Base-by-base conservation (phyloP, 2,797 vertebrate species). In the Adelosebastes latens region DNA sequence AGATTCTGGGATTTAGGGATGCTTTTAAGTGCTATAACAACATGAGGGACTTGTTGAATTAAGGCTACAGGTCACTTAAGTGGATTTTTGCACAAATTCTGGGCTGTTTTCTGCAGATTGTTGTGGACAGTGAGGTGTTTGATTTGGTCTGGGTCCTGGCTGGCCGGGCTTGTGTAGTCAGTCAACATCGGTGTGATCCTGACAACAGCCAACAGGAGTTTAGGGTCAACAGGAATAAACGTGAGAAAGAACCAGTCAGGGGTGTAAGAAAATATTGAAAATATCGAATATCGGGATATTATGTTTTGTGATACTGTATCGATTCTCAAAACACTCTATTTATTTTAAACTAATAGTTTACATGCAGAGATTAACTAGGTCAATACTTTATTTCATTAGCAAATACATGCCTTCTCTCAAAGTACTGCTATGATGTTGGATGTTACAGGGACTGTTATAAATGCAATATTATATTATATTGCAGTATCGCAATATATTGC, bases 201-300 rank as follows among this genome's bases (percentile, higher is more conserved):
- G 71, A 65, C 36, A 77, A 66, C 56, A 79, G 46, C 68, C 65
- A 67, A 60, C 6, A 74, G 53, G 63, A 71, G 46, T 81, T 78
- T 7, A 52, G 16, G 7, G 7, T 55, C 1, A 22, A 68, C 20
- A 42, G 12, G 4, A 56, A 69, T 8, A 7, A 68, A 63, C 0
- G 3, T 55, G 53, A 59, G 39, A 73, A 39, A 61, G 67, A 25
- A 68, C 8, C 31, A 27, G 7, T 18, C 16, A 49, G 42, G 6
- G 16, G 42, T 46, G 42, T 46, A 18, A 16, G 42, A 0, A 49
- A 49, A 46, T 46, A 46, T 18, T 1, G 42, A 46, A 18, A 8
- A 46, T 18, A 49, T 49, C 0, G 8, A 18, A 49, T 49, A 49
- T 49, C 0, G 8, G 18, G 46, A 49, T 49, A 20, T 49, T 20